Percentiles rank a stretch among this genome's conserved stretches.
phyloP scores from a whole-genome alignment of 1,140 invertebrate genomes.

The Musca vetustissima region DNA sequence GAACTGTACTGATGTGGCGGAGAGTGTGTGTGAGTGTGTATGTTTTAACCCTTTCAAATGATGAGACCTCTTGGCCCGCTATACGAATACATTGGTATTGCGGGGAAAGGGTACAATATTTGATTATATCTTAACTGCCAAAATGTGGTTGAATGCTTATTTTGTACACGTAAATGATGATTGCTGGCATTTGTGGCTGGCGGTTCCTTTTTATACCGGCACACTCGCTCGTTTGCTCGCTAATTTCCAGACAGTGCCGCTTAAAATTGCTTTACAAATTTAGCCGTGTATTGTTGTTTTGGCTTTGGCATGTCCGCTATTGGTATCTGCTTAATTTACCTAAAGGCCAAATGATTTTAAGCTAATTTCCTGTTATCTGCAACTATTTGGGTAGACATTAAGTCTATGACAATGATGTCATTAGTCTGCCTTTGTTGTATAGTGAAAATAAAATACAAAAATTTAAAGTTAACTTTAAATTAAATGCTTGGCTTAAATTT shows the following conservation, averaged over 20 bases:
- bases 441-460: too few species aligned
- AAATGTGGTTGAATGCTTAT: slow-evolving; percentile 9
- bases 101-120: slow-evolving; percentile 12
- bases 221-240: too few species aligned
- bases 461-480: too few species aligned
- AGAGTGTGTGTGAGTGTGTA: too few species aligned
- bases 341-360: slow-evolving; percentile 1
- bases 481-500: too few species aligned
- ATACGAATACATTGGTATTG: neutral
- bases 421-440: too few species aligned
- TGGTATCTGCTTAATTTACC: slow-evolving; percentile 3
- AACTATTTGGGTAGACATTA: too few species aligned
- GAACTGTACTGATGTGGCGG: neutral
- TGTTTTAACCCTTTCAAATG: neutral
- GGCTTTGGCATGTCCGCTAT: neutral
- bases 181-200: slow-evolving; percentile 3
- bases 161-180: neutral
- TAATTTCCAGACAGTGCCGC: neutral
- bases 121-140: slow-evolving; percentile 26
- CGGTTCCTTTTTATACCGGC: neutral
- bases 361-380: neutral
- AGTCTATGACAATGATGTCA: too few species aligned
- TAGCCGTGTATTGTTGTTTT: neutral
- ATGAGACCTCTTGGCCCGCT: neutral
- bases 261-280: neutral